Conservation (phyloP, 2,888 invertebrate genomes). For the Caradrina kadenii region DNA sequence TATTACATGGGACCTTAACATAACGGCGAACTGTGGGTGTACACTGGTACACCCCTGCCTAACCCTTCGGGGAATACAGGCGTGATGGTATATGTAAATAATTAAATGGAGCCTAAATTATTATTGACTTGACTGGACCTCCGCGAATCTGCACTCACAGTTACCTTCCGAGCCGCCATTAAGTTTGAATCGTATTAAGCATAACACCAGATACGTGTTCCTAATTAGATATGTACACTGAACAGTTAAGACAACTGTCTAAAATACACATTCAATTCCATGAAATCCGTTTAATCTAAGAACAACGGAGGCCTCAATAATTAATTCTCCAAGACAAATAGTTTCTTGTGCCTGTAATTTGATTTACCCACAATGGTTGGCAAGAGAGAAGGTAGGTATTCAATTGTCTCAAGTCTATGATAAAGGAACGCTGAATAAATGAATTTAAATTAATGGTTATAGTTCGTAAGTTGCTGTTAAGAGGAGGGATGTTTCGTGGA, state of each 20-base stretch:
- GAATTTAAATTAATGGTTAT: conserved; percentile 52
- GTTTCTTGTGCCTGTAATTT: conserved; percentile 48
- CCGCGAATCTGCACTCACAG: too few species aligned
- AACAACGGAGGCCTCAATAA: conserved; percentile 39
- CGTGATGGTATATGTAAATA: too few species aligned
- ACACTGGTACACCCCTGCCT: too few species aligned
- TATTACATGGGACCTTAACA: too few species aligned
- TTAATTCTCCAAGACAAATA: conserved; percentile 50
- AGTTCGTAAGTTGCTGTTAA: conserved; percentile 20
- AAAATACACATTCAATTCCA: conserved; percentile 15
- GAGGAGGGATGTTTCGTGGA: neutral
- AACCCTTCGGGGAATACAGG: too few species aligned
- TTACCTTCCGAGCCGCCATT: too few species aligned
- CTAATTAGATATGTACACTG: too few species aligned
- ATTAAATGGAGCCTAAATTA: too few species aligned
- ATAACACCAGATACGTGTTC: too few species aligned
- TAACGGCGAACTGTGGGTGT: too few species aligned
- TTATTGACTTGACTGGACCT: too few species aligned
- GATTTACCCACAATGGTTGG: conserved; percentile 48
- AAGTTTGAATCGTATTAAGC: too few species aligned
- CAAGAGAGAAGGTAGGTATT: conserved; percentile 9
- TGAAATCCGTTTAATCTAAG: conserved; percentile 20
- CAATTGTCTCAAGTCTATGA: conserved; percentile 30
- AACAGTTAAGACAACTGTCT: neutral
- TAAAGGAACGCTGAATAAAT: conserved; percentile 49